These are phyloP conservation scores for Hyles lineata DNA, from an alignment of 2,888 invertebrate genomes.

Conservation along the genomic window DNA sequence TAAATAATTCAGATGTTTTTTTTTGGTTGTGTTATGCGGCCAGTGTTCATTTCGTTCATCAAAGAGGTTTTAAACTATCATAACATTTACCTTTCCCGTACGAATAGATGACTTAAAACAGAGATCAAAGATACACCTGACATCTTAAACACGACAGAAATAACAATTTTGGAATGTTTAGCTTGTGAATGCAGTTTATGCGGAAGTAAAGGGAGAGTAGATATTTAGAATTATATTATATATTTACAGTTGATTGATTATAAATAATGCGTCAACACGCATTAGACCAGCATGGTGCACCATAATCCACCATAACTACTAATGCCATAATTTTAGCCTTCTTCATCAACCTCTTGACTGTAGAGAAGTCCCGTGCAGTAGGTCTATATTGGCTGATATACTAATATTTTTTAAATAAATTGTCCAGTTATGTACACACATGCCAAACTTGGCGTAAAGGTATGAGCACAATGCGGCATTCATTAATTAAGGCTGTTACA, in stretches of 20 bases:
- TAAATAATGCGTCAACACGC: too few species aligned
- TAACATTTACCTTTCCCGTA: background rate
- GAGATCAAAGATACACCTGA: slow-evolving; percentile 7
- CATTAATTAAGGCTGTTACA: background rate
- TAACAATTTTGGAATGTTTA: background rate
- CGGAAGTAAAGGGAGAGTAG: background rate
- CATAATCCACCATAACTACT: too few species aligned
- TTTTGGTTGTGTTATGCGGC: background rate
- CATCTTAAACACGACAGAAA: background rate
- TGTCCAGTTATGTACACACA: background rate
- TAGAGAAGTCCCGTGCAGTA: too few species aligned
- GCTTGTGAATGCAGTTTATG: background rate
- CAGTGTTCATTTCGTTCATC: background rate
- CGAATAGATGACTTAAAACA: background rate
- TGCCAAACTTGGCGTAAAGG: background rate
- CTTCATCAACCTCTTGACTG: too few species aligned
- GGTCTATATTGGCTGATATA: too few species aligned
- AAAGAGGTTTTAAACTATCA: background rate
- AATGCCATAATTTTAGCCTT: too few species aligned
- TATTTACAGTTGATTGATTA: too few species aligned
- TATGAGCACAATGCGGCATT: background rate
- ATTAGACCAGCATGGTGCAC: too few species aligned
- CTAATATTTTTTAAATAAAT: too few species aligned
- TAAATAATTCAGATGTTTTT: background rate
- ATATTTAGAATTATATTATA: too few species aligned